These are phyloP conservation scores for Magallana angulata DNA, from an alignment of 1,140 invertebrate species.

Conservation along the genomic window DNA sequence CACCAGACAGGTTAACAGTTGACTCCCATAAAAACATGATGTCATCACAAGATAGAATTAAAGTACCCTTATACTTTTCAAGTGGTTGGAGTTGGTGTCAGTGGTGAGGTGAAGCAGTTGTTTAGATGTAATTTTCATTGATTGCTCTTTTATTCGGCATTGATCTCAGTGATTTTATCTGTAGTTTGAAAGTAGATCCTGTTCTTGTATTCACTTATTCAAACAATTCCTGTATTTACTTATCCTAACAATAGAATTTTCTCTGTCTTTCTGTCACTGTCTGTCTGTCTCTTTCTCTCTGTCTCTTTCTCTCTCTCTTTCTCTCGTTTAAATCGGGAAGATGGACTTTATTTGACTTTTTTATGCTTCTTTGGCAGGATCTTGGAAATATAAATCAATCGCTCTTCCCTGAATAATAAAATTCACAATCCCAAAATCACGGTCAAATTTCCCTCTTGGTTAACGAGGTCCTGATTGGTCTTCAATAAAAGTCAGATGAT, in stretches of 20 bases:
- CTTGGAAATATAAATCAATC: not conserved
- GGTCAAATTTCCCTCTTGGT: not conserved
- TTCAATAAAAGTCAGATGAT: not conserved
- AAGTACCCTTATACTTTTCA: slow-evolving; percentile 1
- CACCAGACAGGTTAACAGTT: not conserved
- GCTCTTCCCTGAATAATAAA: not conserved
- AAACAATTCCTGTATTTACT: too few species aligned
- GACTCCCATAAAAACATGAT: slow-evolving; percentile 24
- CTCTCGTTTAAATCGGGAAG: not conserved
- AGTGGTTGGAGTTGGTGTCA: not conserved
- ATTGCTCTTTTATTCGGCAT: too few species aligned
- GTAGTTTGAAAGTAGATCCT: too few species aligned
- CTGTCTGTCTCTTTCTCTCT: not conserved
- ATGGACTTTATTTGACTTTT: not conserved
- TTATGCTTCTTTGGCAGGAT: not conserved
- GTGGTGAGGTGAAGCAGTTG: not conserved
- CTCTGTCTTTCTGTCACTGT: too few species aligned
- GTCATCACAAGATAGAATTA: slow-evolving; percentile 3
- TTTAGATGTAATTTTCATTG: too few species aligned
- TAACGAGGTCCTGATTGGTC: not conserved
- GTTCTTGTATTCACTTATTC: too few species aligned
- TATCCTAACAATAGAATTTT: too few species aligned
- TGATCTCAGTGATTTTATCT: too few species aligned
- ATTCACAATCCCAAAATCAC: too few species aligned
- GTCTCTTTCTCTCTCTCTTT: not conserved